phyloP scores from a whole-genome alignment of 2,797 vertebrate species.

The Euthynnus affinis region DNA sequence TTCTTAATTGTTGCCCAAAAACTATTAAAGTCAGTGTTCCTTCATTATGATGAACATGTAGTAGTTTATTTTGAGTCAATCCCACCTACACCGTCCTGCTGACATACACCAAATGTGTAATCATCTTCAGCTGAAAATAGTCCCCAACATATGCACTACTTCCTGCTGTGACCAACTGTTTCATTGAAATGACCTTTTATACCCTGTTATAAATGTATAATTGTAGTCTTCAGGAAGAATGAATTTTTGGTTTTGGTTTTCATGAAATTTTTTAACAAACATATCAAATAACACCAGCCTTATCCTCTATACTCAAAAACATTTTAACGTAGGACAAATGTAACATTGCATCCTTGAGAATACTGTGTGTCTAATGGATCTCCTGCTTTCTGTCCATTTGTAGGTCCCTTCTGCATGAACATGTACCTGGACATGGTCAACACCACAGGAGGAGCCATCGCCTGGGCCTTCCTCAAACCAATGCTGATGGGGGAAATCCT shows the following conservation, averaged over 20 bases:
- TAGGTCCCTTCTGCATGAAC: slow-evolving; percentile 92
- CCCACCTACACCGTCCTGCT: no score
- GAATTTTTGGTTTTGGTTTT: background rate
- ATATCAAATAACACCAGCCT: background rate
- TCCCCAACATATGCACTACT: no score
- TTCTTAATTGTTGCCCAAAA: no score
- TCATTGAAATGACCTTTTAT: no score
- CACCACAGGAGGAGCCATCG: slow-evolving; percentile 92
- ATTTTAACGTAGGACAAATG: background rate
- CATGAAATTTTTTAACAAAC: background rate
- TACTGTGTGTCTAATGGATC: background rate
- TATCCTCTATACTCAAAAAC: background rate
- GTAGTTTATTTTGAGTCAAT: no score
- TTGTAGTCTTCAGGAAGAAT: no score
- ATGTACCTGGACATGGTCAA: slow-evolving; percentile 96
- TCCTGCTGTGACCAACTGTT: no score
- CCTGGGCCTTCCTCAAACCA: slow-evolving; percentile 97
- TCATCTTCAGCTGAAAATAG: no score
- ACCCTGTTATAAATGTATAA: no score
- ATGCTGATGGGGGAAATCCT: slow-evolving; percentile 95
- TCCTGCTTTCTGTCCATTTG: slow-evolving; percentile 23
- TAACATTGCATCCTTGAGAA: background rate
- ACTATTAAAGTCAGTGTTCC: no score
- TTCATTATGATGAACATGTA: no score
- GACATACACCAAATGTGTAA: no score